These are phyloP conservation scores for Lysiphlebus fabarum DNA, from an alignment of 1,140 invertebrate genomes.

Conservation along the genomic window DNA sequence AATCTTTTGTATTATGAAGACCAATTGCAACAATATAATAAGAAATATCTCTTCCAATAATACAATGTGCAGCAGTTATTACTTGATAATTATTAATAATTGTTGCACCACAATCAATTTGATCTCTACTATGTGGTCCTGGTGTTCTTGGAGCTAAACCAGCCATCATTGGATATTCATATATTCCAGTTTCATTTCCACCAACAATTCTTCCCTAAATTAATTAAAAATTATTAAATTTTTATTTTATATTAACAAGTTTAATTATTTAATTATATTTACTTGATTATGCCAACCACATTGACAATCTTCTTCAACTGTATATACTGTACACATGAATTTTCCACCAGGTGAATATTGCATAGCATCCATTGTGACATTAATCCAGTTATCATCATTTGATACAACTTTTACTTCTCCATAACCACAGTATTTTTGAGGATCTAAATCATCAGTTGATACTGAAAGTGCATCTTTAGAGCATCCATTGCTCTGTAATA, in stretches of 20 bases:
- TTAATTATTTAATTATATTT: slow-evolving; percentile 27
- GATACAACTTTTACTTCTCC: slow-evolving; percentile 51
- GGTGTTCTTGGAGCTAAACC: slow-evolving; percentile 50
- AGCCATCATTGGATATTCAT: slow-evolving; percentile 67
- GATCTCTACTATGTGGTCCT: slow-evolving; percentile 10
- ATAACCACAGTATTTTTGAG: slow-evolving; percentile 56
- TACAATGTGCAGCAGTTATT: slow-evolving; percentile 70
- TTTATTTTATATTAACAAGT: background rate
- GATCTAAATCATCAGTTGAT: slow-evolving; percentile 2
- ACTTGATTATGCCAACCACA: slow-evolving; percentile 61
- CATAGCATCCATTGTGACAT: slow-evolving; percentile 45
- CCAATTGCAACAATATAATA: slow-evolving; percentile 56
- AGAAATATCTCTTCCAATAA: slow-evolving; percentile 29
- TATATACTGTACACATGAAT: slow-evolving; percentile 50
- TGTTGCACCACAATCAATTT: slow-evolving; percentile 64
- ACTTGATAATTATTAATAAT: slow-evolving; percentile 62
- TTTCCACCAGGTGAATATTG: slow-evolving; percentile 46
- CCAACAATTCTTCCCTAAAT: slow-evolving; percentile 62
- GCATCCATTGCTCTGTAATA: slow-evolving; percentile 39
- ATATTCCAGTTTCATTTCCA: slow-evolving; percentile 57
- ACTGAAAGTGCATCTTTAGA: slow-evolving; percentile 24
- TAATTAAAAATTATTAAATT: background rate
- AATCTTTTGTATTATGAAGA: slow-evolving; percentile 51
- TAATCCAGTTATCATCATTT: slow-evolving; percentile 42
- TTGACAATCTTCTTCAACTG: slow-evolving; percentile 46